Evolutionary conservation across 2,113 vertebrate genomes (phyloP), one percentile per base, ranked within the genome.

Genomic region (Silurus meridionalis): DNA sequence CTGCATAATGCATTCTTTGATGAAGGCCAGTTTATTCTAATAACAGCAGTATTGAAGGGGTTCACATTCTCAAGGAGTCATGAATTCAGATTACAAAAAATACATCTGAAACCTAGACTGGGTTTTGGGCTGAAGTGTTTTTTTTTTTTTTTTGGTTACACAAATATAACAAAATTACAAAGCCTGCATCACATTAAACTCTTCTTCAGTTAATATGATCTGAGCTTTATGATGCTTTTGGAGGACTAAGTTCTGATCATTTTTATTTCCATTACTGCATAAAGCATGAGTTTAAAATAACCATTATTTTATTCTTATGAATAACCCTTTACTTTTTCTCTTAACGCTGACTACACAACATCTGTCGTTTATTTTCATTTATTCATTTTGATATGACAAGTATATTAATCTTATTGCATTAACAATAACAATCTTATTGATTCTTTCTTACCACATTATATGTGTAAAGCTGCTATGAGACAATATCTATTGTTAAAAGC

Each of bases 21-120:
- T 83, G 25, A 69, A 83, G 63, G 63, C n/a, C 63, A 55, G 61
- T 67, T 83, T 19, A 83, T 83, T 83, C 17, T 67, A 83, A 67
- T 81, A 64, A 83, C 5, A 53, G 23, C 50, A 83, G 8, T 21
- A 3, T 23, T 80, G 5, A 80, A 80, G 10, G 23, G 37, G 19
- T 61, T 61, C 37, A 46, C 8, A 21, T 61, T 57, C 57, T 61
- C 7, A 46, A 37, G 4, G 10, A 60, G 25, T 37, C 25, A 60
- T 37, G 6, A 37, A 58, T 37, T 80, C 15, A 58, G 14, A 21
- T 60, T 60, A 46, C 78, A 80, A 0, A 60, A 80, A 80, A 60
- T 48, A 6, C 37, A 46, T 61, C 57, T 46, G 28, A 80, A 61
- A 23, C 28, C n/a, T 2, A 80, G 55, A 60, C 8, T 60, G 13